Conservation (phyloP, 53 echinoderm and acorn worm species). For the Patiria pectinifera region DNA sequence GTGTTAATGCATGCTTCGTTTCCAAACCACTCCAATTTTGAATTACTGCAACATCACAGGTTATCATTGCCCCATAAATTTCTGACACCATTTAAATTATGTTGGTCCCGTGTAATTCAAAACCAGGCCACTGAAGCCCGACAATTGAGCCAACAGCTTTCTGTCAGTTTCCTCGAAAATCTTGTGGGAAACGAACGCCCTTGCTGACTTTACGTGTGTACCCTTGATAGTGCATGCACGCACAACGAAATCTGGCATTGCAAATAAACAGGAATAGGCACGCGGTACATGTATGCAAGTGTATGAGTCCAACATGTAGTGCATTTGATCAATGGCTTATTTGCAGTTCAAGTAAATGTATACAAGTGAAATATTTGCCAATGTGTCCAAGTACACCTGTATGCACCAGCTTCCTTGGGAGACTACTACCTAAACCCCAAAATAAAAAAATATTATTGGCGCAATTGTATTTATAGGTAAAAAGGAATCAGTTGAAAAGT, state of each 20-base stretch:
- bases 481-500: no score
- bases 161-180: slow-evolving; percentile 13
- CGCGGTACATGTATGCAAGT: neutral
- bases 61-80: neutral
- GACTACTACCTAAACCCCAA: no score
- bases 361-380: no score
- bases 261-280: neutral
- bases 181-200: neutral
- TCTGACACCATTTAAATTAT: neutral
- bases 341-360: no score
- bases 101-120: slow-evolving; percentile 10
- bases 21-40: no score
- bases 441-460: no score
- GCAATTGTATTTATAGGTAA: no score
- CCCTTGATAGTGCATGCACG: no score
- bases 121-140: slow-evolving; percentile 31
- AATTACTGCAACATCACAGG: neutral
- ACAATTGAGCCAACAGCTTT: slow-evolving; percentile 20
- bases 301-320: neutral
- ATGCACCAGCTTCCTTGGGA: no score
- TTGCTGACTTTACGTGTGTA: neutral
- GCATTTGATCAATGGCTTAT: neutral
- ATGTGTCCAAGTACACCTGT: no score
- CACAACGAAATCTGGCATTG: neutral
- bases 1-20: neutral